phyloP scores from a whole-genome alignment of 2,888 invertebrate species.

The Caenorhabditis afra region DNA sequence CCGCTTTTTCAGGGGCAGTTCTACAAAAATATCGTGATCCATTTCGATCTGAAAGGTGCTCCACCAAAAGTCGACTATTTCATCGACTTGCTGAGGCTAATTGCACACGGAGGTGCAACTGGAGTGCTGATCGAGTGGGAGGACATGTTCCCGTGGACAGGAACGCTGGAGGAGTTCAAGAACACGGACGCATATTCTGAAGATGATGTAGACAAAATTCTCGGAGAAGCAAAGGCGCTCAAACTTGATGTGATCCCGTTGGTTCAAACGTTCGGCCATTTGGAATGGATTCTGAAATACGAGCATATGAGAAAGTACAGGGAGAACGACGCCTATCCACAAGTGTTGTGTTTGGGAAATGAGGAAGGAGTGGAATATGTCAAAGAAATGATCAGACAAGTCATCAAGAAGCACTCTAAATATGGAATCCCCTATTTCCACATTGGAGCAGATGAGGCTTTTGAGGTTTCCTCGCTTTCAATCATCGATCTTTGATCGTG shows the following conservation, averaged over 20 bases:
- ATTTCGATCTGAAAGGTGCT: slow-evolving; percentile 90
- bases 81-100: slow-evolving; percentile 84
- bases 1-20: slow-evolving; percentile 58
- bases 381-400: slow-evolving; percentile 81
- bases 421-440: slow-evolving; percentile 84
- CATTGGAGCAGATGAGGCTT: slow-evolving; percentile 83
- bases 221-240: slow-evolving; percentile 83
- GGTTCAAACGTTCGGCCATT: slow-evolving; percentile 90
- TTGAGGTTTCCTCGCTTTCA: slow-evolving; percentile 56
- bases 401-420: slow-evolving; percentile 81
- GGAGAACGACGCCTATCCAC: slow-evolving; percentile 84
- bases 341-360: slow-evolving; percentile 77
- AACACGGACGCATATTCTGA: slow-evolving; percentile 86
- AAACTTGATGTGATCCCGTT: slow-evolving; percentile 87
- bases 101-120: slow-evolving; percentile 86
- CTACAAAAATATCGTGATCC: slow-evolving; percentile 84
- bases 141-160: slow-evolving; percentile 90
- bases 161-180: slow-evolving; percentile 84
- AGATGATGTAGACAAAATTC: slow-evolving; percentile 85
- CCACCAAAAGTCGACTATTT: slow-evolving; percentile 85
- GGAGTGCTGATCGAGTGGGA: slow-evolving; percentile 89
- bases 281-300: slow-evolving; percentile 88
- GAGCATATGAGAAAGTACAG: slow-evolving; percentile 85
- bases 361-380: slow-evolving; percentile 81
- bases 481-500: background rate